phyloP scores from a whole-genome alignment of 2,113 vertebrate species.

The Passer domesticus region DNA sequence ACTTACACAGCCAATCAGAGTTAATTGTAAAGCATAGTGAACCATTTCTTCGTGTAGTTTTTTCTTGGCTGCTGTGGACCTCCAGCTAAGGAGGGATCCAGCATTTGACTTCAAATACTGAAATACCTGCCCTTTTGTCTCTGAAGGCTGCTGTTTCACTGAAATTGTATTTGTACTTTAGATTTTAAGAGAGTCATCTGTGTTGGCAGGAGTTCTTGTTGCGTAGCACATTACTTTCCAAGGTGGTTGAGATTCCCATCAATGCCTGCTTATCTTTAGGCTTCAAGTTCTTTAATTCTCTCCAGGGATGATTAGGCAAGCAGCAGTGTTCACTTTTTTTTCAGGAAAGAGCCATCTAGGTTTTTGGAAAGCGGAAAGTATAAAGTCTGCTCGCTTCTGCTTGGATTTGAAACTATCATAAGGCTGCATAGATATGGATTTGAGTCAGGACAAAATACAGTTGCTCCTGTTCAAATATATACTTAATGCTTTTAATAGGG shows the following conservation, averaged over 20 bases:
- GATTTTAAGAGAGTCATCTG: neutral
- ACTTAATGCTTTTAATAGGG: slow-evolving; percentile 27
- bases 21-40: neutral
- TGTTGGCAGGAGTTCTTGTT: neutral
- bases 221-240: neutral
- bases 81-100: neutral
- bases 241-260: neutral
- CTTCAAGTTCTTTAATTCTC: neutral
- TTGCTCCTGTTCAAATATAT: neutral
- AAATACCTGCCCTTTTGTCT: neutral
- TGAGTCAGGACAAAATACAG: neutral
- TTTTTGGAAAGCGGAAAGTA: neutral
- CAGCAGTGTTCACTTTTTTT: neutral
- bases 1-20: neutral
- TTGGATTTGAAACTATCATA: neutral
- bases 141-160: neutral
- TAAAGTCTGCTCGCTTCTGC: no score
- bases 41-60: neutral
- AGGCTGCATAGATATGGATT: neutral
- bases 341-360: neutral
- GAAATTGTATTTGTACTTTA: neutral
- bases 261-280: neutral
- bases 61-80: neutral
- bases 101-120: neutral
- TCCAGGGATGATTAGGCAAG: neutral